These are phyloP conservation scores for Hydraecia micacea DNA, from an alignment of 2,888 invertebrate species.

Conservation along the genomic window DNA sequence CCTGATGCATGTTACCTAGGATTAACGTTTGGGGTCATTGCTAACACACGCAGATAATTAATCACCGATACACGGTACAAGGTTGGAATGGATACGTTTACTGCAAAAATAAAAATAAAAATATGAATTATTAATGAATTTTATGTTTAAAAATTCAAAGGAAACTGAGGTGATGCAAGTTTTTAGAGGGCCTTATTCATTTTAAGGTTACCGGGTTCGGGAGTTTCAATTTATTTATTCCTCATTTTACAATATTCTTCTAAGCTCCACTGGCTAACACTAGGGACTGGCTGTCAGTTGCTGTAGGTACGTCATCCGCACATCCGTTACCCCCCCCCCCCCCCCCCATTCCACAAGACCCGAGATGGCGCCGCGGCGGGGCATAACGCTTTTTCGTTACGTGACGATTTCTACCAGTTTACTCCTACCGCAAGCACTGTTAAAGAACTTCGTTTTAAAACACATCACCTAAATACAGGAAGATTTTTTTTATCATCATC, in stretches of 20 bases:
- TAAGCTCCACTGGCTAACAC: not conserved
- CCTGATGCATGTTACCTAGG: constrained; percentile 18
- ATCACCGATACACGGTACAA: constrained; percentile 10
- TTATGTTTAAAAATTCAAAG: not conserved
- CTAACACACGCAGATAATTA: constrained; percentile 33
- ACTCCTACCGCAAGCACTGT: not conserved
- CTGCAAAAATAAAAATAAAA: not conserved
- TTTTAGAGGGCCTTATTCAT: not conserved
- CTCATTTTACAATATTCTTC: not conserved
- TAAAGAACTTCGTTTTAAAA: not conserved
- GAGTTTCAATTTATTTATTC: not conserved
- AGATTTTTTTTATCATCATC: too few relatives aligned
- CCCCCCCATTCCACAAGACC: too few relatives aligned
- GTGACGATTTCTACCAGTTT: too few relatives aligned
- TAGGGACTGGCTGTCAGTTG: not conserved
- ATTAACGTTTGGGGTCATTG: constrained; percentile 28
- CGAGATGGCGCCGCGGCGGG: too few relatives aligned
- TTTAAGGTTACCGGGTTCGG: not conserved
- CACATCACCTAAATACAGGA: not conserved
- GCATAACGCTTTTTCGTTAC: too few relatives aligned
- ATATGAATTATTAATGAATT: not conserved
- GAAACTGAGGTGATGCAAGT: not conserved
- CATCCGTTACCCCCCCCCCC: too few relatives aligned
- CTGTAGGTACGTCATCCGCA: not conserved
- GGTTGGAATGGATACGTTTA: not conserved